Evolutionary conservation across 2,113 vertebrate genomes (phyloP).

Genomic region (Gopherus flavomarginatus): DNA sequence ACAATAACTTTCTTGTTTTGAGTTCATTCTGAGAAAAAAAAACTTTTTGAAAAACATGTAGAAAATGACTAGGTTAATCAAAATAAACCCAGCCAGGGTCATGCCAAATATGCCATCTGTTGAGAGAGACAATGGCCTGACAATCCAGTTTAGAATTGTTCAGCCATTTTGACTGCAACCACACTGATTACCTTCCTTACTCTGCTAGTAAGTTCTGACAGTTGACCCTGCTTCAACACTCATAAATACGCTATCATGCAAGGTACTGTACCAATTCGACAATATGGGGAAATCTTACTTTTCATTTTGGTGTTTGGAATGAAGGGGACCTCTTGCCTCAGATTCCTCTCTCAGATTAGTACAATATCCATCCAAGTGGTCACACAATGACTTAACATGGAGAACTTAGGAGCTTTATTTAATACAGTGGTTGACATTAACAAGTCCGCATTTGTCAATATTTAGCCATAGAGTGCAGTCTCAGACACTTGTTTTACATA

Average conservation of each 20-base stretch:
- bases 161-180: not conserved
- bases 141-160: not conserved
- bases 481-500: not conserved
- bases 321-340: not conserved
- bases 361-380: not conserved
- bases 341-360: not conserved
- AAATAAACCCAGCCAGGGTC: not conserved
- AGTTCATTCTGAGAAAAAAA: not conserved
- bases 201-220: slow-evolving; percentile 14
- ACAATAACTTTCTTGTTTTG: not conserved
- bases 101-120: not conserved
- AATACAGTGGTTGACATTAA: not conserved
- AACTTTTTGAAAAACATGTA: not conserved
- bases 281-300: not conserved
- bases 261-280: not conserved
- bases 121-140: not conserved
- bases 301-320: not conserved
- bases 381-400: not conserved
- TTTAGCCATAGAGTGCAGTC: not conserved
- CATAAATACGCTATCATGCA: not conserved
- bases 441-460: not conserved
- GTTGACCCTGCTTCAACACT: not conserved
- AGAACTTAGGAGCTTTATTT: not conserved
- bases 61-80: not conserved
- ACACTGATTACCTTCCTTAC: not conserved